phyloP scores from a whole-genome alignment of 2,113 vertebrate genomes.

The Pseudois nayaur region DNA sequence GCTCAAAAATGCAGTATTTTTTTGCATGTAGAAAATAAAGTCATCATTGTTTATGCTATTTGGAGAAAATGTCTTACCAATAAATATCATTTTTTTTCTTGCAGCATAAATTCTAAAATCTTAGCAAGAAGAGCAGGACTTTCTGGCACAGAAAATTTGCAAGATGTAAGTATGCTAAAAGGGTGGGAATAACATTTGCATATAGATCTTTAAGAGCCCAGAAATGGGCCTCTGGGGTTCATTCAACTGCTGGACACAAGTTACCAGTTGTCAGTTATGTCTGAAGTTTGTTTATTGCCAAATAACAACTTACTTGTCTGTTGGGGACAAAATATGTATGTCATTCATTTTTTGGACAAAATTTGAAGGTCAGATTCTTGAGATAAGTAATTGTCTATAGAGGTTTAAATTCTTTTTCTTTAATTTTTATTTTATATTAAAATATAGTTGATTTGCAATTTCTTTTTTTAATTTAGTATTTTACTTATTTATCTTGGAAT shows the following conservation, averaged over 20 bases:
- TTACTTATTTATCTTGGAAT: background rate
- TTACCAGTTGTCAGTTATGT: conserved; percentile 63
- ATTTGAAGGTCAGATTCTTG: conserved; percentile 80
- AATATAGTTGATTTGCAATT: background rate
- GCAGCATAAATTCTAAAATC: conserved; percentile 48
- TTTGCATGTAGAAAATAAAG: conserved; percentile 62
- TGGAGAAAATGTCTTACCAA: conserved; percentile 40
- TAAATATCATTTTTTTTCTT: conserved; percentile 32
- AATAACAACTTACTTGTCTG: conserved; percentile 4
- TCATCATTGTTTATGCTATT: conserved; percentile 43
- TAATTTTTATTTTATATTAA: background rate
- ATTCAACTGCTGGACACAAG: conserved; percentile 33
- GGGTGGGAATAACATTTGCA: conserved; percentile 64
- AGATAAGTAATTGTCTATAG: conserved; percentile 83
- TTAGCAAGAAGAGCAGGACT: background rate
- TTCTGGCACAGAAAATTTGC: conserved; percentile 60
- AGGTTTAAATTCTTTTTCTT: conserved; percentile 81
- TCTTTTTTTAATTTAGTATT: background rate
- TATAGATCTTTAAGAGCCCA: conserved; percentile 67
- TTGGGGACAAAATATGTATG: conserved; percentile 68
- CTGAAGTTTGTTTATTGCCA: conserved; percentile 62
- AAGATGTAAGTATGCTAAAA: conserved; percentile 64
- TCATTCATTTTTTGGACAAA: conserved; percentile 68
- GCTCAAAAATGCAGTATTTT: conserved; percentile 1
- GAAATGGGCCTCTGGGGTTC: conserved; percentile 47